These are phyloP conservation scores for Trissoscelio sp. DNA, from an alignment of 2,888 invertebrate species.

Conservation along the genomic window DNA sequence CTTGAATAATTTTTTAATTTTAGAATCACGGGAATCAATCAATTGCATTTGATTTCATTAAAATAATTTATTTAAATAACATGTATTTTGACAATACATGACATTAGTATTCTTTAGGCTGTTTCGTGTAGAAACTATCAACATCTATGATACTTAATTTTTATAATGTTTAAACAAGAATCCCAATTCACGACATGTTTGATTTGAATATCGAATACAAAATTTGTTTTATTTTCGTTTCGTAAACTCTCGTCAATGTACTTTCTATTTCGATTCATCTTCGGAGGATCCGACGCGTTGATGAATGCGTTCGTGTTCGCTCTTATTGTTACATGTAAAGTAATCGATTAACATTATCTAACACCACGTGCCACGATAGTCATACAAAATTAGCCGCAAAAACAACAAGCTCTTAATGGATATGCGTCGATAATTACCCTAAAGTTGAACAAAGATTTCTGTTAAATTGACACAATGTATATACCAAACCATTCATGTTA, in stretches of 20 bases:
- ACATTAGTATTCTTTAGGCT: too few species aligned
- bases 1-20: too few species aligned
- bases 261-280: constrained; percentile 48
- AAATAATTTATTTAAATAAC: too few species aligned
- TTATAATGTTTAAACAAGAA: too few species aligned
- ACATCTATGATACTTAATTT: too few species aligned
- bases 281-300: constrained; percentile 30
- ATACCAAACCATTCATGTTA: constrained; percentile 14
- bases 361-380: constrained; percentile 66
- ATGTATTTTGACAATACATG: too few species aligned
- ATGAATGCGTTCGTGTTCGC: constrained; percentile 30
- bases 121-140: too few species aligned
- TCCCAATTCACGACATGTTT: too few species aligned
- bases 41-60: too few species aligned
- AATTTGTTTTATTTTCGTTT: not conserved
- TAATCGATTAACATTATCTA: constrained; percentile 65
- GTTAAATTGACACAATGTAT: constrained; percentile 36
- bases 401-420: constrained; percentile 64
- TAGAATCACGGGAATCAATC: too few species aligned
- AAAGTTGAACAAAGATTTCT: constrained; percentile 41
- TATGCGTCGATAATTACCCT: constrained; percentile 63
- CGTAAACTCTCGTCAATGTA: constrained; percentile 24
- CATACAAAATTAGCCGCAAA: constrained; percentile 61
- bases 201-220: constrained; percentile 25
- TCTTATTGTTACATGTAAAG: constrained; percentile 53